Evolutionary conservation across 2,888 invertebrate genomes (phyloP).

Genomic region (Lasius fuliginosus): DNA sequence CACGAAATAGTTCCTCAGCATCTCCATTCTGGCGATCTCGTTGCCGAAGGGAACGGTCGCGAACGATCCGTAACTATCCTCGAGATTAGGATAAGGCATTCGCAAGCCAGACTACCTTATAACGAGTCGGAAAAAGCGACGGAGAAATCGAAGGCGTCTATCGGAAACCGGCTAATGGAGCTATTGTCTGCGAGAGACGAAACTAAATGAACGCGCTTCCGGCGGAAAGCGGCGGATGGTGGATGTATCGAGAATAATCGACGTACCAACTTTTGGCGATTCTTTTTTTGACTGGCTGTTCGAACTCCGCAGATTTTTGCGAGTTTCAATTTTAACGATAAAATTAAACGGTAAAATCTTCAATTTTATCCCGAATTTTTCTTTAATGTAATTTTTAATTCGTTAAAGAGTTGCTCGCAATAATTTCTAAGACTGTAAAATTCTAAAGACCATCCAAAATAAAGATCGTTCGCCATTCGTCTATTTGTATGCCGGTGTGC

Average conservation of each 20-base stretch:
- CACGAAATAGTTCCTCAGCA: conserved; percentile 5
- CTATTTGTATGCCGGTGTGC: conserved; percentile 6
- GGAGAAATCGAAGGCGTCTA: conserved; percentile 36
- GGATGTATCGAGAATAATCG: conserved; percentile 32
- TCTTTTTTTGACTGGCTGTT: conserved; percentile 11
- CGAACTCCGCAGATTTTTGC: conserved; percentile 12
- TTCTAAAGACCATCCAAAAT: neutral
- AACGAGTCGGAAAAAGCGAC: conserved; percentile 29
- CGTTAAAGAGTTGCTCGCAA: neutral
- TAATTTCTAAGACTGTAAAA: neutral
- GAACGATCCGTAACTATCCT: conserved; percentile 37
- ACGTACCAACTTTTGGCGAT: neutral
- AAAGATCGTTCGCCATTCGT: conserved; percentile 20
- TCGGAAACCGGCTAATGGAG: conserved; percentile 77
- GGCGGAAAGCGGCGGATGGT: conserved; percentile 64
- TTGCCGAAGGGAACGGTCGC: conserved; percentile 25
- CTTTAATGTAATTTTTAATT: neutral
- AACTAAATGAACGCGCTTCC: conserved; percentile 76
- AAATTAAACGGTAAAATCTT: neutral
- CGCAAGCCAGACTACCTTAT: conserved; percentile 15
- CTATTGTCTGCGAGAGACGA: conserved; percentile 77
- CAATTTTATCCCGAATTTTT: neutral
- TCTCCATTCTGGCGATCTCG: neutral
- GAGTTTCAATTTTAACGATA: neutral
- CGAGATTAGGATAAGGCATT: conserved; percentile 31